A percentile compares a stretch with the other conserved stretches of the same genome.
Conservation (phyloP, 2,797 vertebrate genomes). For the Synaphobranchus kaupii region DNA sequence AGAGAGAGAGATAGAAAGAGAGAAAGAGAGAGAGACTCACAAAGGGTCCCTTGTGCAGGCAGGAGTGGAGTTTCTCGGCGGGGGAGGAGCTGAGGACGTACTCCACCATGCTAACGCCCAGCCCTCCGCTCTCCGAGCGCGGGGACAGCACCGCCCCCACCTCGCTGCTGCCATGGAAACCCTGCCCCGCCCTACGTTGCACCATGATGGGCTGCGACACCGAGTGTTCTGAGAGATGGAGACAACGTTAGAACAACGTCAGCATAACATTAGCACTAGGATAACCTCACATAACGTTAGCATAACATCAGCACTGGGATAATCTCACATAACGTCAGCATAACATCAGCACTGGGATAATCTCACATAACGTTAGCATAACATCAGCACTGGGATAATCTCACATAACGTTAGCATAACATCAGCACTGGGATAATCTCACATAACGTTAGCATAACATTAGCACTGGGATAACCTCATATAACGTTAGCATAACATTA, state of each 20-base stretch:
- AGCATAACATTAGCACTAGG: not conserved
- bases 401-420: not conserved
- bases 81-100: slow-evolving; percentile 98
- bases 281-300: not conserved
- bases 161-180: slow-evolving; percentile 93
- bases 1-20: not conserved
- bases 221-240: slow-evolving; percentile 84
- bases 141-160: slow-evolving; percentile 98
- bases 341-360: too few relatives aligned
- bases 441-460: too few relatives aligned
- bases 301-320: not conserved
- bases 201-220: slow-evolving; percentile 99
- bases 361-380: too few relatives aligned
- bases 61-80: slow-evolving; percentile 91
- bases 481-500: too few relatives aligned
- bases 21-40: slow-evolving; percentile 77
- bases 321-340: too few relatives aligned
- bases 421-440: not conserved
- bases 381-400: too few relatives aligned
- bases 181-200: slow-evolving; percentile 94
- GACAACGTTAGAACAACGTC: not conserved
- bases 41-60: slow-evolving; percentile 97
- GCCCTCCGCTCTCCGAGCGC: slow-evolving; percentile 94
- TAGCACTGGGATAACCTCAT: too few relatives aligned
- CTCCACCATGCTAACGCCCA: slow-evolving; percentile 99